phyloP scores from a whole-genome alignment of 2,888 invertebrate genomes.

The Panopea generosa region DNA sequence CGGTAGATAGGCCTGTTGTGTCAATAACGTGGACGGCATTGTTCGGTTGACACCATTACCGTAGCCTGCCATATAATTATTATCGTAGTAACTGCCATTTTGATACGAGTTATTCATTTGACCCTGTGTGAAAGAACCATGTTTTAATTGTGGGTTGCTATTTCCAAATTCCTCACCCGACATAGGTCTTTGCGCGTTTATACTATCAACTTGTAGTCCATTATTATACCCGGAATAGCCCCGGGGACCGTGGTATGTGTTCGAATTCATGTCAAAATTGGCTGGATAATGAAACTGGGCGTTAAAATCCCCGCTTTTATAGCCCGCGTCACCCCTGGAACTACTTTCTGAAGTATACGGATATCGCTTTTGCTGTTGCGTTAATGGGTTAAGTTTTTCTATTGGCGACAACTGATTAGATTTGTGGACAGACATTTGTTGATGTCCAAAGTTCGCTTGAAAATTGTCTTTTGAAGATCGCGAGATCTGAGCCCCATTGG shows the following conservation, averaged over 20 bases:
- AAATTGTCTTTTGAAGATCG: constrained; percentile 61
- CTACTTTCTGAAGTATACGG: constrained; percentile 54
- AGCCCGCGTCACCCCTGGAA: constrained; percentile 50
- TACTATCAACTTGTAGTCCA: constrained; percentile 54
- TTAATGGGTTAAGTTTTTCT: constrained; percentile 59
- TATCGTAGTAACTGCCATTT: constrained; percentile 64
- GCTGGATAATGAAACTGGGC: constrained; percentile 58
- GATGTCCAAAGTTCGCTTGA: constrained; percentile 53
- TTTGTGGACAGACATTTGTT: constrained; percentile 57
- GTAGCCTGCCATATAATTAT: constrained; percentile 72
- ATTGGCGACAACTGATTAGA: constrained; percentile 58
- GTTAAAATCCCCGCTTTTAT: constrained; percentile 62
- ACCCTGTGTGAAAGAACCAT: constrained; percentile 50
- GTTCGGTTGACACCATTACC: constrained; percentile 68
- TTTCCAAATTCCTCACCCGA: constrained; percentile 48
- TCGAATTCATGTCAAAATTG: constrained; percentile 67
- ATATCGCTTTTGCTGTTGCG: constrained; percentile 50
- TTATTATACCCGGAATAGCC: constrained; percentile 66
- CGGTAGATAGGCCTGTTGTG: constrained; percentile 57
- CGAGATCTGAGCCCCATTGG: constrained; percentile 48
- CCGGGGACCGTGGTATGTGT: constrained; percentile 60
- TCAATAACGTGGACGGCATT: constrained; percentile 59
- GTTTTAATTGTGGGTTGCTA: constrained; percentile 62
- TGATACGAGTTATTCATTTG: constrained; percentile 56
- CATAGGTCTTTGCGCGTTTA: constrained; percentile 54